A percentile compares a stretch with the other conserved stretches of the same genome.
phyloP scores from a whole-genome alignment of 2,888 invertebrate genomes.

The Tyria jacobaeae region DNA sequence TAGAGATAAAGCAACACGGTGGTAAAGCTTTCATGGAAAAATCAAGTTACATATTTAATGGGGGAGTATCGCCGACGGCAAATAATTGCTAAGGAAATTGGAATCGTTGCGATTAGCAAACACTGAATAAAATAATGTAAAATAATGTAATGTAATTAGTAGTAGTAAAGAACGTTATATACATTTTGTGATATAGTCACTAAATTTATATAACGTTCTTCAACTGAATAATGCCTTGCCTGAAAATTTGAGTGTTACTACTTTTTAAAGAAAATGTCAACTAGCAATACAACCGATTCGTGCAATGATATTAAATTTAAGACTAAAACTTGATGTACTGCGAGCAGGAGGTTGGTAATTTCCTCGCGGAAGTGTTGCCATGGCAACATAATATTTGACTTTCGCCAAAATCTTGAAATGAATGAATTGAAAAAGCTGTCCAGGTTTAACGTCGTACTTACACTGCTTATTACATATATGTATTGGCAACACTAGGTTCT shows the following conservation, averaged over 20 bases:
- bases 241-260: constrained; percentile 50
- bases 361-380: constrained; percentile 74
- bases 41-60: constrained; percentile 36
- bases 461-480: too few species aligned
- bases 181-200: too few species aligned
- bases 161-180: too few species aligned
- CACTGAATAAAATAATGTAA: constrained; percentile 13
- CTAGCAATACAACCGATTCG: constrained; percentile 54
- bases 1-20: constrained; percentile 6
- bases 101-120: too few species aligned
- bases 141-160: too few species aligned
- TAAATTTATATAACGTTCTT: constrained; percentile 33
- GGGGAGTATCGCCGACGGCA: constrained; percentile 31
- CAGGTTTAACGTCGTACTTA: too few species aligned
- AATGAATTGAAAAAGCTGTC: too few species aligned
- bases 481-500: neutral
- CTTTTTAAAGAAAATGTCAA: constrained; percentile 53
- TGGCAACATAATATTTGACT: constrained; percentile 55
- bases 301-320: constrained; percentile 76
- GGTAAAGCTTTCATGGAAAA: constrained; percentile 27
- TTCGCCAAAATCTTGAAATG: constrained; percentile 53
- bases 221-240: constrained; percentile 22
- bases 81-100: too few species aligned
- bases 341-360: constrained; percentile 73
- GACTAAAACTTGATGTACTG: constrained; percentile 77